These are phyloP conservation scores for Hypsibius dujardini DNA, from an alignment of 1,140 invertebrate species.

Conservation along the genomic window DNA sequence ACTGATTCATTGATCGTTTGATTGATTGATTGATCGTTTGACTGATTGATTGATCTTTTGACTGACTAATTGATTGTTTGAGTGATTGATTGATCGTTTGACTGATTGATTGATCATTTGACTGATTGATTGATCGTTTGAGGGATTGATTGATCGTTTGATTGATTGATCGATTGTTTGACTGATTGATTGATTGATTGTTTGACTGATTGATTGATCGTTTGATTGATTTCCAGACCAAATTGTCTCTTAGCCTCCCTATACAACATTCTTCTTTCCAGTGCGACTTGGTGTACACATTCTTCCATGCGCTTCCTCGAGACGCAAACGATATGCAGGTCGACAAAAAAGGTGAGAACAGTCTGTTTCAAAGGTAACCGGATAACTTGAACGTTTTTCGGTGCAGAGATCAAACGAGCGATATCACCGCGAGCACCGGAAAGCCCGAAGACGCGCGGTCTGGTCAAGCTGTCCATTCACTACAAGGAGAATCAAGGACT, in stretches of 20 bases:
- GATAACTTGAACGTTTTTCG: neutral
- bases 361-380: too few relatives aligned
- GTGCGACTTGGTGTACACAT: conserved; percentile 88
- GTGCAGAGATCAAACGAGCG: conserved; percentile 17
- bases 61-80: neutral
- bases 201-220: neutral
- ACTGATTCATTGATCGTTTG: neutral
- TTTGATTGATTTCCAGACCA: conserved; percentile 1
- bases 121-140: neutral
- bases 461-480: conserved; percentile 62
- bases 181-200: conserved; percentile 10
- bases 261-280: conserved; percentile 36
- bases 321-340: conserved; percentile 47
- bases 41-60: neutral
- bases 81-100: neutral
- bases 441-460: conserved; percentile 24
- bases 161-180: neutral
- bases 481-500: conserved; percentile 54
- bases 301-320: conserved; percentile 81
- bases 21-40: neutral
- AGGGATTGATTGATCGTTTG: neutral
- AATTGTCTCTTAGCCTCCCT: too few relatives aligned
- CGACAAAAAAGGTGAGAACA: conserved; percentile 43
- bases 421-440: neutral
- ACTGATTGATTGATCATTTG: neutral